Percentiles rank a stretch among this genome's conserved stretches.
Conservation (phyloP, 2,113 vertebrate species). For the Gambusia affinis region DNA sequence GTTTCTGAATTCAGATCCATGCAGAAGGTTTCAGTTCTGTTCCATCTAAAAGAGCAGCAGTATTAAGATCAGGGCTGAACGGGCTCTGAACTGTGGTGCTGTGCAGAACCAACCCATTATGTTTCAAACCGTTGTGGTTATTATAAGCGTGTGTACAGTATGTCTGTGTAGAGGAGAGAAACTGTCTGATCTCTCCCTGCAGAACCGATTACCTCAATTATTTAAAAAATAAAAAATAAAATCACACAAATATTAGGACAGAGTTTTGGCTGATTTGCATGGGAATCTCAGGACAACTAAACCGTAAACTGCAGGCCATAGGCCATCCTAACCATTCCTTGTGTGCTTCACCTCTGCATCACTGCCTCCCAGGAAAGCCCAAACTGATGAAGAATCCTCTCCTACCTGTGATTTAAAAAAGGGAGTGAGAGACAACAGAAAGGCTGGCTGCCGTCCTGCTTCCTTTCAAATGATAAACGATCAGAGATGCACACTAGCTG, state of each 20-base stretch:
- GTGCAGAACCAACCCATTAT: slow-evolving; percentile 44
- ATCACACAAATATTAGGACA: not conserved
- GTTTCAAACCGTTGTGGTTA: slow-evolving; percentile 19
- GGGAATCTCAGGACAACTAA: slow-evolving; percentile 20
- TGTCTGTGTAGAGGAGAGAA: not conserved
- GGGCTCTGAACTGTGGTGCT: slow-evolving; percentile 5
- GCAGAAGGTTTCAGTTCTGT: slow-evolving; percentile 6
- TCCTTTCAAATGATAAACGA: slow-evolving; percentile 82
- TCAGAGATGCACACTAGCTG: slow-evolving; percentile 76
- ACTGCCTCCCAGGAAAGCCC: slow-evolving; percentile 1
- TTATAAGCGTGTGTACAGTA: not conserved
- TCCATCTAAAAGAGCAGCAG: slow-evolving; percentile 22
- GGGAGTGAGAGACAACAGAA: slow-evolving; percentile 32
- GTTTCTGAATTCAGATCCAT: not conserved
- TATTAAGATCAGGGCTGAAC: slow-evolving; percentile 17
- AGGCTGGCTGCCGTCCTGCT: slow-evolving; percentile 72
- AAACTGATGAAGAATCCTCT: slow-evolving; percentile 37
- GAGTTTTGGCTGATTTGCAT: not conserved
- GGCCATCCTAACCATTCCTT: not conserved
- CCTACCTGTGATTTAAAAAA: slow-evolving; percentile 70
- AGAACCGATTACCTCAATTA: not conserved
- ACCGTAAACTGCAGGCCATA: not conserved
- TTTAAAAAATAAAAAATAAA: no score
- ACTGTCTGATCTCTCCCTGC: no score
- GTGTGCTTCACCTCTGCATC: slow-evolving; percentile 31